Evolutionary conservation across 2,113 vertebrate species (phyloP).

Genomic region (Clarias batrachus): DNA sequence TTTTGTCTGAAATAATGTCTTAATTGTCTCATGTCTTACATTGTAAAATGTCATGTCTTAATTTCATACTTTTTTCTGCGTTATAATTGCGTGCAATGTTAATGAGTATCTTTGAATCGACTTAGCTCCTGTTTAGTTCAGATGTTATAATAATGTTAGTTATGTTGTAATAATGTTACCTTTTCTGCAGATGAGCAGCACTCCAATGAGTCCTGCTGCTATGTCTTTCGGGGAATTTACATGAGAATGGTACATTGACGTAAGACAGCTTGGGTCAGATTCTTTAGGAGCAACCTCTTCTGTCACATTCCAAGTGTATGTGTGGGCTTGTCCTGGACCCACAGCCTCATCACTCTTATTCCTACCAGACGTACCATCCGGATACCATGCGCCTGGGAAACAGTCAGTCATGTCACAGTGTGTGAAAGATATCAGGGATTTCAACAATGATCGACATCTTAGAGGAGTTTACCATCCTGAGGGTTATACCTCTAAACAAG

Average conservation of each 20-base stretch:
- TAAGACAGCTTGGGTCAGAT: conserved; percentile 87
- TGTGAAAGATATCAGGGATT: background rate
- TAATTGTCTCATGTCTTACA: no score
- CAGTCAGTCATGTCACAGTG: background rate
- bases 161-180: conserved; percentile 66
- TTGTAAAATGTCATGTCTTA: no score
- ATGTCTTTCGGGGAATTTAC: conserved; percentile 87
- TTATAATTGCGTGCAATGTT: background rate
- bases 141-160: no score
- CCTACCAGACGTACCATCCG: conserved; percentile 81
- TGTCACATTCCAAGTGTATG: conserved; percentile 87
- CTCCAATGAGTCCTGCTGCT: conserved; percentile 87
- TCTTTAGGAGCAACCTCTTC: conserved; percentile 83
- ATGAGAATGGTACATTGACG: conserved; percentile 97
- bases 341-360: conserved; percentile 87
- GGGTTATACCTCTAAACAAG: background rate
- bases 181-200: conserved; percentile 91
- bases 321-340: conserved; percentile 81
- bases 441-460: background rate
- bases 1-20: no score
- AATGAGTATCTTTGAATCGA: background rate
- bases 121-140: background rate
- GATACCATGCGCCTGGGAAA: conserved; percentile 86
- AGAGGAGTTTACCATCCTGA: background rate
- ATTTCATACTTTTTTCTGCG: no score